These are phyloP conservation scores for Riparia riparia DNA, from an alignment of 2,113 vertebrate species.

Conservation along the genomic window DNA sequence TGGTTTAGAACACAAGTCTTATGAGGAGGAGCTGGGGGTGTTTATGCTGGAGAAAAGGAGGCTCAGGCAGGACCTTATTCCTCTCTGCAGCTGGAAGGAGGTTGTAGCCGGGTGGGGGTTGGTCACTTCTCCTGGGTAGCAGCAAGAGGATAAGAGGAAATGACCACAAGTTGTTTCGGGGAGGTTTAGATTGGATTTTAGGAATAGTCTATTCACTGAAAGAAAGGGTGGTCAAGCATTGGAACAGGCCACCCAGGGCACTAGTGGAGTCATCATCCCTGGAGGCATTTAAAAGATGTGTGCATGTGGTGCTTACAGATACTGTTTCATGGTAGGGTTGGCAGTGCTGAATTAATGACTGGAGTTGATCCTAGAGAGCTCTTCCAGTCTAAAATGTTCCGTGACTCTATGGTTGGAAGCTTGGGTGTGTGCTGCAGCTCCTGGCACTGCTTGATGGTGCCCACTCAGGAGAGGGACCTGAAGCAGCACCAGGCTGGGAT, in stretches of 20 bases:
- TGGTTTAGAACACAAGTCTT: not conserved
- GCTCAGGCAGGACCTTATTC: not conserved
- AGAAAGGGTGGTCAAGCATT: not conserved
- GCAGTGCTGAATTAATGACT: not conserved
- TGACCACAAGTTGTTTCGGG: not conserved
- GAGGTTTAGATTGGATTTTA: not conserved
- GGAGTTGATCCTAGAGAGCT: not conserved
- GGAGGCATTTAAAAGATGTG: not conserved
- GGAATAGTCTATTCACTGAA: not conserved
- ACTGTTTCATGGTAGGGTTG: not conserved
- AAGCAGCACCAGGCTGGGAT: not conserved
- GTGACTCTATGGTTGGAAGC: not conserved
- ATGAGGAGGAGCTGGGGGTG: not conserved
- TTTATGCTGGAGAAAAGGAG: not conserved
- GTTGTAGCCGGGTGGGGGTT: not conserved
- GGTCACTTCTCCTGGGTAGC: not conserved
- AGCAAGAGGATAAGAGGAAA: not conserved
- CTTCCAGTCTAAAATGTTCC: not conserved
- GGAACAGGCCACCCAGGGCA: not conserved
- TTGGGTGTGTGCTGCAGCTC: not conserved
- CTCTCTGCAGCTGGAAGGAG: not conserved
- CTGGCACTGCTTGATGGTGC: not conserved
- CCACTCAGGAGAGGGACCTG: accelerated
- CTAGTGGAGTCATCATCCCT: not conserved
- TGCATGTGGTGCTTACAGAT: not conserved